Evolutionary conservation across 2,888 invertebrate genomes (phyloP).

Genomic region (Agrotis ipsilon): DNA sequence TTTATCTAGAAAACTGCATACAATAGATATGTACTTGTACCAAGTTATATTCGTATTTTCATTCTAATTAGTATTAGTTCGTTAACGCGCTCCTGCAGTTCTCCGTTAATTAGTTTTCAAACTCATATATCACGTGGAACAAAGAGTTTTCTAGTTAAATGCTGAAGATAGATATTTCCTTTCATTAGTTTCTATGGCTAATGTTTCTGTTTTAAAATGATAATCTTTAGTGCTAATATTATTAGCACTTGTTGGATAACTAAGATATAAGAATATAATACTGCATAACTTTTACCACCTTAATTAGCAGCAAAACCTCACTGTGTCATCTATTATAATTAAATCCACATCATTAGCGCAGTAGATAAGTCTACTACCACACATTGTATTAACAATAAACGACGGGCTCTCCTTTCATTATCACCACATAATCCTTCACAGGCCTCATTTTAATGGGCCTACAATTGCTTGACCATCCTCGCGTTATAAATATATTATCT

Average conservation of each 20-base stretch:
- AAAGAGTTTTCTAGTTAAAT: background rate
- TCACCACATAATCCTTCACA: conserved; percentile 26
- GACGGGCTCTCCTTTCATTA: conserved; percentile 17
- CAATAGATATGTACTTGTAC: background rate
- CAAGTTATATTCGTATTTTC: background rate
- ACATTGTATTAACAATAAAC: conserved; percentile 45
- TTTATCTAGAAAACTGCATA: background rate
- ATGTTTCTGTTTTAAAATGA: conserved; percentile 8
- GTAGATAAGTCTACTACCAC: conserved; percentile 8
- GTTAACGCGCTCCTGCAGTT: background rate
- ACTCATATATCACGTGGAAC: conserved; percentile 16
- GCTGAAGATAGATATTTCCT: background rate
- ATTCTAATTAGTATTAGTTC: conserved; percentile 29
- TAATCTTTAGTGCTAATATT: background rate
- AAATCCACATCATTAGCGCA: conserved; percentile 31
- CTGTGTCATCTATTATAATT: background rate
- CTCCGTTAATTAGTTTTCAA: conserved; percentile 34
- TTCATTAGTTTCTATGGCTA: background rate
- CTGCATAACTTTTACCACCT: background rate
- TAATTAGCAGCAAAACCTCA: background rate
- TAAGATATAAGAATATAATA: background rate
- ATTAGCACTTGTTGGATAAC: background rate
- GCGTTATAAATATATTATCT: conserved; percentile 46
- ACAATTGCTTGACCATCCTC: conserved; percentile 39
- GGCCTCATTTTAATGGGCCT: conserved; percentile 52